Percentiles rank a stretch among this genome's conserved stretches.
phyloP scores from a whole-genome alignment of 2,888 invertebrate species.

The Hermodice carunculata region DNA sequence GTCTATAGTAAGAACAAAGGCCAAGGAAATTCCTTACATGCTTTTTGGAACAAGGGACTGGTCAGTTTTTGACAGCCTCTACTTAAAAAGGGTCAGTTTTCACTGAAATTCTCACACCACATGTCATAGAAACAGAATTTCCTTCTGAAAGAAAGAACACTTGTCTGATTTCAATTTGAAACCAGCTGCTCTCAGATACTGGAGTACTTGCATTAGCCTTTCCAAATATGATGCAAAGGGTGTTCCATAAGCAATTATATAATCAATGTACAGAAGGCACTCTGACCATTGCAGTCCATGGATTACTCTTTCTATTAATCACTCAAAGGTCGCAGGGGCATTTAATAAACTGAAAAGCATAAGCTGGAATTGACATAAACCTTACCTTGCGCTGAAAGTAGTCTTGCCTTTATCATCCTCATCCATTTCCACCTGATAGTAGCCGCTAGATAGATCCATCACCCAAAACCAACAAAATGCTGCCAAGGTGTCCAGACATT shows the following conservation, averaged over 20 bases:
- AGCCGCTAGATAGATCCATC: background rate
- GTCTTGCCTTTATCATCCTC: background rate
- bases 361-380: background rate
- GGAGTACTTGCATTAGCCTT: too few species aligned
- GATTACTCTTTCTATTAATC: constrained; percentile 2
- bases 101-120: background rate
- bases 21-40: too few species aligned
- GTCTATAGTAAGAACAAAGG: too few species aligned
- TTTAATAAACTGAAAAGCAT: constrained; percentile 12
- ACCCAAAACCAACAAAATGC: background rate
- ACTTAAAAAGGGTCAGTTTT: background rate
- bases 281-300: background rate
- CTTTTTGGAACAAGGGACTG: too few species aligned
- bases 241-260: background rate
- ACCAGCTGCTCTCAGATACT: background rate
- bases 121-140: background rate
- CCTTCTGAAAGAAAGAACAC: background rate
- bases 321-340: constrained; percentile 5
- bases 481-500: background rate
- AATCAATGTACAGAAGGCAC: background rate
- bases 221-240: too few species aligned
- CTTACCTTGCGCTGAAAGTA: background rate
- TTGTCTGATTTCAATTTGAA: constrained; percentile 9
- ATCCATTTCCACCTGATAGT: background rate
- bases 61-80: background rate